phyloP scores from a whole-genome alignment of 2,797 vertebrate species.

The Bovichtus variegatus region DNA sequence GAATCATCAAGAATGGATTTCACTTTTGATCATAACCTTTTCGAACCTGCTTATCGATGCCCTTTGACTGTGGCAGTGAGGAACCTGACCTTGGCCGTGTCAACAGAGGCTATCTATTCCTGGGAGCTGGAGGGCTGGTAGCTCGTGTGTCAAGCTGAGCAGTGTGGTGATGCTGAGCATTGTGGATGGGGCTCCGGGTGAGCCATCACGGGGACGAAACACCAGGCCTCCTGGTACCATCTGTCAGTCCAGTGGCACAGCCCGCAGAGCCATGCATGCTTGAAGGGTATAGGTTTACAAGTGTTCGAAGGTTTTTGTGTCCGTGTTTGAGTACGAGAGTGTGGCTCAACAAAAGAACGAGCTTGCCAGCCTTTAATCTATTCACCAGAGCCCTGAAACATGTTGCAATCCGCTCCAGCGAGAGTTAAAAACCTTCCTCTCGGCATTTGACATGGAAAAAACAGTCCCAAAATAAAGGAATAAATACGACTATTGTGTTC shows the following conservation, averaged over 20 bases:
- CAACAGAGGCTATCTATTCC: constrained; percentile 63
- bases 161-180: constrained; percentile 75
- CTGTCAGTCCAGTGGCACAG: constrained; percentile 76
- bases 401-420: constrained; percentile 76
- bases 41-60: constrained; percentile 24
- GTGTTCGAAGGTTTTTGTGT: constrained; percentile 46
- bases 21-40: constrained; percentile 3
- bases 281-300: constrained; percentile 52
- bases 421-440: constrained; percentile 71
- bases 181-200: constrained; percentile 79
- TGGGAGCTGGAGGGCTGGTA: constrained; percentile 59
- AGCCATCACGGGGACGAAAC: constrained; percentile 63
- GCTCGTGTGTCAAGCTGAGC: constrained; percentile 73
- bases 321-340: constrained; percentile 35
- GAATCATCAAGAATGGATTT: background rate
- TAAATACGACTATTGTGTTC: constrained; percentile 84
- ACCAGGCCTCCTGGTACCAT: constrained; percentile 77
- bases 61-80: constrained; percentile 45
- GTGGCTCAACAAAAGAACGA: constrained; percentile 54
- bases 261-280: constrained; percentile 57
- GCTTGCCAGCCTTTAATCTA: constrained; percentile 74
- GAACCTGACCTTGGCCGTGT: constrained; percentile 67
- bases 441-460: constrained; percentile 69
- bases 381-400: constrained; percentile 78
- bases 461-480: constrained; percentile 75